These are phyloP conservation scores for Branchipolynoe longqiensis DNA, from an alignment of 2,888 invertebrate species.

Conservation along the genomic window DNA sequence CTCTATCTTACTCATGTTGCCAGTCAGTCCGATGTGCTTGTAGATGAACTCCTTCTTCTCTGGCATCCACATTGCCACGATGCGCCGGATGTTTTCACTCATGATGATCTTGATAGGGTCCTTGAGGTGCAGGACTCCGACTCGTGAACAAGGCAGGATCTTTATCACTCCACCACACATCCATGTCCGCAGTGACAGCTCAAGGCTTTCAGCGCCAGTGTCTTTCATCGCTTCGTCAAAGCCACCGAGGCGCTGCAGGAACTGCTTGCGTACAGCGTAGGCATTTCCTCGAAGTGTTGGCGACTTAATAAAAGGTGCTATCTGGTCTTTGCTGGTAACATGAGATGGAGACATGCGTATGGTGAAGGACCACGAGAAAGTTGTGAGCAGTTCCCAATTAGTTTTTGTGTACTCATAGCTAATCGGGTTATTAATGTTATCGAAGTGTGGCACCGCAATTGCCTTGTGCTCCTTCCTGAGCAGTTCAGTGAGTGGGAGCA, in stretches of 20 bases:
- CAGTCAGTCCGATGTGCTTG: constrained; percentile 26
- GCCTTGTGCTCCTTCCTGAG: constrained; percentile 60
- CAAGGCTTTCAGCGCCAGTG: constrained; percentile 67
- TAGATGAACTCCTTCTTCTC: constrained; percentile 60
- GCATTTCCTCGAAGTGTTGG: constrained; percentile 66
- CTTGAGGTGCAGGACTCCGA: constrained; percentile 66
- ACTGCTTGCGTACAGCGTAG: constrained; percentile 64
- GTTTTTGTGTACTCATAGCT: constrained; percentile 64
- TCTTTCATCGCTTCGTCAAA: constrained; percentile 65
- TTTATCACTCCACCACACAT: constrained; percentile 64
- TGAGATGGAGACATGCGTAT: constrained; percentile 58
- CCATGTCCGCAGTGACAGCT: constrained; percentile 68
- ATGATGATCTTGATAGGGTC: constrained; percentile 66
- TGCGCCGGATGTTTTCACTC: constrained; percentile 60
- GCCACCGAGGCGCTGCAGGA: constrained; percentile 63
- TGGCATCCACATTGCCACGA: constrained; percentile 66
- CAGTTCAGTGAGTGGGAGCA: constrained; percentile 65
- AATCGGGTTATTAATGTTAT: constrained; percentile 67
- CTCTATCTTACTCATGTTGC: constrained; percentile 6
- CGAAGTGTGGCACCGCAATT: constrained; percentile 68
- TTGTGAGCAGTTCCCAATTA: constrained; percentile 57
- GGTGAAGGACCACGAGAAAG: constrained; percentile 65
- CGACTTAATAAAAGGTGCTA: constrained; percentile 31
- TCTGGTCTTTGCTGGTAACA: constrained; percentile 45
- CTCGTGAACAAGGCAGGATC: constrained; percentile 67